Base-by-base conservation (phyloP, 1,140 invertebrate species). In the Neodiprion fabricii region DNA sequence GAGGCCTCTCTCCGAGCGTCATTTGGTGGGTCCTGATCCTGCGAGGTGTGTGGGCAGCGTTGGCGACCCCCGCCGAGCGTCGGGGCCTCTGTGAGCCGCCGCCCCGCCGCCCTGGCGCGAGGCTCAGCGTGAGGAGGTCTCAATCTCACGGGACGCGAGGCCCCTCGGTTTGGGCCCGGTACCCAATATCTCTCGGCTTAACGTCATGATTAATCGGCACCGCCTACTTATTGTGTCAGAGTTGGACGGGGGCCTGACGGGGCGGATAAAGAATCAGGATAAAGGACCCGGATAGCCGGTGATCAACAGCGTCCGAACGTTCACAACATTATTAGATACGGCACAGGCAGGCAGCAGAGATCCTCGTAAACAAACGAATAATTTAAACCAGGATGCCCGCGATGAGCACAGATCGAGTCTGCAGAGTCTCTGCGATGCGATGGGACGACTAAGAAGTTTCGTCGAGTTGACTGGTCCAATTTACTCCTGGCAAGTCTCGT, bases 151-250 rank as follows among this genome's bases (percentile, higher is more conserved):
- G n/a, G 53, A 61, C n/a, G 11, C 28, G 28, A 67, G 75, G 72
- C 78, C 74, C 74, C 50, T 73, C n/a, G 73, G 73, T 77, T 78
- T 78, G 49, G 48, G 71, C 71, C 53, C 17, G 66, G 53, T 61
- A 61, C 53, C 17, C 72, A 23, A 67, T 75, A 69, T 72, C 70
- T 65, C 73, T 76, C 75, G 74, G 80, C 75, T 81, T 82, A 82
- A 80, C 70, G 75, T 77, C 76, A 75, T 82, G 79, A 82, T 81
- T 81, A 81, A 82, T 82, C 85, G 84, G 84, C 82, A 85, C 83
- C 81, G 79, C 81, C 79, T 82, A 81, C 80, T 81, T 81, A 81
- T 81, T 81, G 82, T 79, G 84, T 81, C 79, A 81, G 78, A 69
- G 67, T 47, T 12, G 23, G 21, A 23, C 11, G 21, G 67, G 21